These are phyloP conservation scores for Lontra canadensis DNA, from an alignment of 2,113 vertebrate species.

Conservation along the genomic window DNA sequence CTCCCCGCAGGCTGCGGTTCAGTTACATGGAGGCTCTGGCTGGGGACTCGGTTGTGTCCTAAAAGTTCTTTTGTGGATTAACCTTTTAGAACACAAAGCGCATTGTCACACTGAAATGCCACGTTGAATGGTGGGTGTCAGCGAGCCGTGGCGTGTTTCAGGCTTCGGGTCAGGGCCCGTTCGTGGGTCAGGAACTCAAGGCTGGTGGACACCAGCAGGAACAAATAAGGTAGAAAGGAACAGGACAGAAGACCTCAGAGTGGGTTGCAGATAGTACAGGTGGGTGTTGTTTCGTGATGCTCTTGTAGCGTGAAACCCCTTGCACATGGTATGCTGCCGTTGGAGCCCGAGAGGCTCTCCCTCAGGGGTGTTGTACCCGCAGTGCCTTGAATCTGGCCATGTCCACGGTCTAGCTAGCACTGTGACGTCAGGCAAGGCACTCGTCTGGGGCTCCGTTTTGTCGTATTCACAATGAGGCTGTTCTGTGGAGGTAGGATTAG, in stretches of 20 bases:
- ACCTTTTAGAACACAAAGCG: constrained; percentile 56
- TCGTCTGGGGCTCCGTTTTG: background rate
- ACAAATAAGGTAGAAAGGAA: background rate
- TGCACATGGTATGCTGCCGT: background rate
- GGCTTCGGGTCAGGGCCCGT: background rate
- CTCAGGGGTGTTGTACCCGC: background rate
- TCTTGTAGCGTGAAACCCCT: background rate
- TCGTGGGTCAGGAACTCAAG: constrained; percentile 5
- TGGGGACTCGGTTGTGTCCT: constrained; percentile 32
- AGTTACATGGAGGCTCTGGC: background rate
- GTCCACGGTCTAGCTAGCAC: background rate
- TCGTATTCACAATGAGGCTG: background rate
- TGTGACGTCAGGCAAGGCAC: background rate
- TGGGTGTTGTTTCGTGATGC: background rate
- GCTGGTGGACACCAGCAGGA: background rate
- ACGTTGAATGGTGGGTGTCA: constrained; percentile 49
- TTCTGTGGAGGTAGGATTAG: background rate
- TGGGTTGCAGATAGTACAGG: background rate
- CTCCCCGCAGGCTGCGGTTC: background rate
- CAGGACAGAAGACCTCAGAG: background rate
- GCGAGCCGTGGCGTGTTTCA: constrained; percentile 14
- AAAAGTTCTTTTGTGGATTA: constrained; percentile 63
- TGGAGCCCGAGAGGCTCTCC: background rate
- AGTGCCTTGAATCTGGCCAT: background rate
- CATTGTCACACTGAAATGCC: constrained; percentile 29